Evolutionary conservation across 2,113 vertebrate species (phyloP).

Genomic region (Pelodiscus sinensis): DNA sequence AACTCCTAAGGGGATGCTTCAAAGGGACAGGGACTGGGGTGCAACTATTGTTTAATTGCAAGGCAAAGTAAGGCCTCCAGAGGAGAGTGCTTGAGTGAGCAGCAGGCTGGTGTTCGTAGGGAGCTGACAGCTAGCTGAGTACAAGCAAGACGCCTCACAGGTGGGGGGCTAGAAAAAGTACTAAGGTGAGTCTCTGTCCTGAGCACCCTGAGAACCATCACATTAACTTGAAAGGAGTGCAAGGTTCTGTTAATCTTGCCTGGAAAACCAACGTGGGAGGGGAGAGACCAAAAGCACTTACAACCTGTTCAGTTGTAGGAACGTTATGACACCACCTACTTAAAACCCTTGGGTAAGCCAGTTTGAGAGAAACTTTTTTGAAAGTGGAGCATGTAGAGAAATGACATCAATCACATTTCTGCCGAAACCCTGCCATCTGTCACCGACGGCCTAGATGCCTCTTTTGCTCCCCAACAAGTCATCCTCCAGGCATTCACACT

Average conservation of each 20-base stretch:
- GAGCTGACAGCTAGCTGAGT: too few species aligned
- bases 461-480: neutral
- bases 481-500: neutral
- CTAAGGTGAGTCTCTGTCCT: too few species aligned
- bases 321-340: neutral
- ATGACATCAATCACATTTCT: neutral
- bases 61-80: too few species aligned
- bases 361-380: neutral
- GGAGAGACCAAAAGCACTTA: constrained; percentile 1
- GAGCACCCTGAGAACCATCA: neutral
- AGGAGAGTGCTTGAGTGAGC: too few species aligned
- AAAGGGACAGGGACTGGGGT: too few species aligned
- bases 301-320: constrained; percentile 2
- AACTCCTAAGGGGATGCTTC: too few species aligned
- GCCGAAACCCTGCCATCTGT: neutral
- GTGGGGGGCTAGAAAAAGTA: too few species aligned
- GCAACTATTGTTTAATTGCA: too few species aligned
- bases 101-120: too few species aligned
- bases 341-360: constrained; percentile 12
- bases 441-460: neutral
- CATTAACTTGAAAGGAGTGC: neutral
- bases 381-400: constrained; percentile 30
- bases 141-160: too few species aligned
- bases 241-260: neutral
- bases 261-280: constrained; percentile 7